phyloP scores from a whole-genome alignment of 2,797 vertebrate genomes.

The Scomberomorus guttatus region DNA sequence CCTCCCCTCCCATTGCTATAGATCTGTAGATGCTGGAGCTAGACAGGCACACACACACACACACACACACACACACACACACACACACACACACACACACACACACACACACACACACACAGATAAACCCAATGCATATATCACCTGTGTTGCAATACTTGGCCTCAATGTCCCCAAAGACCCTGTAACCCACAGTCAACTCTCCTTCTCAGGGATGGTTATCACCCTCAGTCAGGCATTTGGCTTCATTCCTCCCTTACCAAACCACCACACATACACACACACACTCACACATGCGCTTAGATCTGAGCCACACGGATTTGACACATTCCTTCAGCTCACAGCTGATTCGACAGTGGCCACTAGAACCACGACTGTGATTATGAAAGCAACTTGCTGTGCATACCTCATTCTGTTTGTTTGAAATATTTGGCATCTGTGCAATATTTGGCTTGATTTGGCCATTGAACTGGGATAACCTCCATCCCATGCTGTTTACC shows the following conservation, averaged over 20 bases:
- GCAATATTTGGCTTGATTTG: slow-evolving; percentile 46
- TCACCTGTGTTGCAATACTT: slow-evolving; percentile 22
- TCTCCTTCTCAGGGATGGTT: slow-evolving; percentile 76
- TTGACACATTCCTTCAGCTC: slow-evolving; percentile 51
- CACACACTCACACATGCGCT: too few relatives aligned
- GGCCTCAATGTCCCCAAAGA: slow-evolving; percentile 20
- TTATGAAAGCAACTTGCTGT: slow-evolving; percentile 18
- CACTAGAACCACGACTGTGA: slow-evolving; percentile 58
- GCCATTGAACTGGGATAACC: slow-evolving; percentile 41
- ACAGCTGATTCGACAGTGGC: slow-evolving; percentile 7
- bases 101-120: slow-evolving; percentile 10
- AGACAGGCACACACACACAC: neutral
- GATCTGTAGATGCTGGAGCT: neutral
- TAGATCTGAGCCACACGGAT: slow-evolving; percentile 34
- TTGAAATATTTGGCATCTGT: slow-evolving; percentile 19
- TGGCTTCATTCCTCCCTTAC: slow-evolving; percentile 18
- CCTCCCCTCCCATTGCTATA: slow-evolving; percentile 1
- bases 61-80: neutral
- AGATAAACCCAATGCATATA: slow-evolving; percentile 9
- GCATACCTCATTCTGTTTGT: slow-evolving; percentile 50
- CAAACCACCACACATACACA: neutral
- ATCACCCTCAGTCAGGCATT: slow-evolving; percentile 38
- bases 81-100: neutral
- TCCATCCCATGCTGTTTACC: slow-evolving; percentile 59
- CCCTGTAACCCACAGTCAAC: slow-evolving; percentile 41